A percentile compares a stretch with the other conserved stretches of the same genome.
Evolutionary conservation across 2,113 vertebrate species (phyloP).

Genomic region (Charadrius vociferus): DNA sequence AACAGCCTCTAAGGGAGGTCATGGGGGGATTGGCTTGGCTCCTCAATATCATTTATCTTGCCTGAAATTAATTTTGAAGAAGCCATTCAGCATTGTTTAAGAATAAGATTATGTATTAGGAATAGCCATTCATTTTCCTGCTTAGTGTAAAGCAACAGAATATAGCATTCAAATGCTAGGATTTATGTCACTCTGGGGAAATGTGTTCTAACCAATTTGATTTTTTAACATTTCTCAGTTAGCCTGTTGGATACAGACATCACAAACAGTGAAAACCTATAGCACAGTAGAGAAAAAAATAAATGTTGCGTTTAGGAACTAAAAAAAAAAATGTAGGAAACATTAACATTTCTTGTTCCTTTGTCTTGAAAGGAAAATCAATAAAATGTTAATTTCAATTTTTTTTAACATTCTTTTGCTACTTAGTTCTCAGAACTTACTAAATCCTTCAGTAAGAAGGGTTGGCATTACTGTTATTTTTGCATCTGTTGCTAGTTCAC

Average conservation of each 20-base stretch:
- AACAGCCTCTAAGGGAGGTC: slow-evolving; percentile 46
- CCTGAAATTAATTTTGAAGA: slow-evolving; percentile 55
- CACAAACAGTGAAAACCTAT: not conserved
- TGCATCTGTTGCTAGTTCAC: not conserved
- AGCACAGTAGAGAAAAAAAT: not conserved
- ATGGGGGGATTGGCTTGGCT: slow-evolving; percentile 1
- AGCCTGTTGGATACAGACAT: not conserved
- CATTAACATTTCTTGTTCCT: not conserved
- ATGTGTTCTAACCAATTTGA: not conserved
- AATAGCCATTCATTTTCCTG: not conserved
- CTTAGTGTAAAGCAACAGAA: not conserved
- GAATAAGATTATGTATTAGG: not conserved
- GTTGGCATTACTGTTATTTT: not conserved
- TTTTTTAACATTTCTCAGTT: not conserved
- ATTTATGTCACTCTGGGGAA: slow-evolving; percentile 40
- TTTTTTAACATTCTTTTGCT: not conserved
- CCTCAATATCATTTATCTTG: slow-evolving; percentile 34
- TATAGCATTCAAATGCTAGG: not conserved
- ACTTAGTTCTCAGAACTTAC: not conserved
- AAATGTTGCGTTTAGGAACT: not conserved
- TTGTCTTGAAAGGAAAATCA: not conserved
- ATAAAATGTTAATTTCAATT: not conserved
- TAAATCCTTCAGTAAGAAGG: not conserved
- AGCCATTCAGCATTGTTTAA: not conserved
- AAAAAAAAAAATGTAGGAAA: not conserved